These are phyloP conservation scores for Stigmatopora argus DNA, from an alignment of 2,113 vertebrate genomes.

Conservation along the genomic window DNA sequence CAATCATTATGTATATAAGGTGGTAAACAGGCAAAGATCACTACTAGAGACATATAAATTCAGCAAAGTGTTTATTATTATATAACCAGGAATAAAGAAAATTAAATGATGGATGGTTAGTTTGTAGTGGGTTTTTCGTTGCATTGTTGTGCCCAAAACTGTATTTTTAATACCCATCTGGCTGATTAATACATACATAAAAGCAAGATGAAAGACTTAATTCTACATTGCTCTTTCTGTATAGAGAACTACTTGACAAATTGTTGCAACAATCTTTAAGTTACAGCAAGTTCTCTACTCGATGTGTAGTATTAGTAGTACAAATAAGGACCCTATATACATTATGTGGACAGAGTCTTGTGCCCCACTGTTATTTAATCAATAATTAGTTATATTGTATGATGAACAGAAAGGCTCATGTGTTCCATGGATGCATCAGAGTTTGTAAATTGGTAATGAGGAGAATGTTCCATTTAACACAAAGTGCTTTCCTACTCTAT, in stretches of 20 bases:
- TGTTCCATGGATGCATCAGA: neutral
- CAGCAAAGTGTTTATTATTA: neutral
- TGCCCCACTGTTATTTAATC: neutral
- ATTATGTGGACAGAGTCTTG: neutral
- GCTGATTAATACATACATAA: no score
- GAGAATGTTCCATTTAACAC: neutral
- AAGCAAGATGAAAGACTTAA: no score
- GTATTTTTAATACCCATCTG: no score
- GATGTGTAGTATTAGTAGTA: no score
- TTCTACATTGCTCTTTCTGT: no score
- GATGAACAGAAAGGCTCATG: constrained; percentile 1
- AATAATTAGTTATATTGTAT: constrained; percentile 1
- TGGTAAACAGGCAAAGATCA: neutral
- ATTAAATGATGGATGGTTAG: no score
- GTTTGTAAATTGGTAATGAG: constrained; percentile 18
- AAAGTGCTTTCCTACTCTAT: neutral
- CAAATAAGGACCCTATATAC: no score
- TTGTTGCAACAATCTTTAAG: no score
- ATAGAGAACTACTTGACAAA: no score
- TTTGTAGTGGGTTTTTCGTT: no score
- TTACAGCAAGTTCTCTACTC: no score
- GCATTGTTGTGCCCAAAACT: no score
- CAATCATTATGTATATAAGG: neutral
- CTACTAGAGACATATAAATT: neutral
- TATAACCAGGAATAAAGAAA: neutral